Percentiles rank a stretch among this genome's conserved stretches.
phyloP scores from a whole-genome alignment of 1,140 invertebrate species.

The Drosophila kikkawai region DNA sequence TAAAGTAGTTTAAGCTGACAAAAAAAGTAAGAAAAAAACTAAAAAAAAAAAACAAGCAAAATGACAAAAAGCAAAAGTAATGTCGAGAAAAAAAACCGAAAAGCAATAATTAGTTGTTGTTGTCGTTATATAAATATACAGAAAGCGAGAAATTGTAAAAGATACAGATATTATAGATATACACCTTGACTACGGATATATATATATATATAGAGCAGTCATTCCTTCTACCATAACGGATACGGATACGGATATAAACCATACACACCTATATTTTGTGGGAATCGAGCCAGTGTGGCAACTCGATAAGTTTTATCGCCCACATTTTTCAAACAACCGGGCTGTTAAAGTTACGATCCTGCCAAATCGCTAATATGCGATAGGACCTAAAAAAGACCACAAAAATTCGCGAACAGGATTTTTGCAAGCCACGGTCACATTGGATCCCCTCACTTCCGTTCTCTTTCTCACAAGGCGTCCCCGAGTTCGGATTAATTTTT shows the following conservation, averaged over 20 bases:
- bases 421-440: too few relatives aligned
- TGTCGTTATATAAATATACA: conserved; percentile 79
- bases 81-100: conserved; percentile 79
- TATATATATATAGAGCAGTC: conserved; percentile 55
- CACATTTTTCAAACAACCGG: too few relatives aligned
- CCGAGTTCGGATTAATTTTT: too few relatives aligned
- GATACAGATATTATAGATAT: conserved; percentile 65
- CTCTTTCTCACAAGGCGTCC: too few relatives aligned
- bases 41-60: conserved; percentile 38
- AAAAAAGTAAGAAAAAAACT: conserved; percentile 18
- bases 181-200: conserved; percentile 56
- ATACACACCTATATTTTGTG: conserved; percentile 54
- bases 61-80: conserved; percentile 43
- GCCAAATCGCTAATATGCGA: too few relatives aligned
- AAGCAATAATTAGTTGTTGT: conserved; percentile 83
- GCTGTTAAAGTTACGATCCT: too few relatives aligned
- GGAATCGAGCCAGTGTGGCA: too few relatives aligned
- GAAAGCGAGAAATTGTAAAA: conserved; percentile 44
- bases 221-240: conserved; percentile 72
- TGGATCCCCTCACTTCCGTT: too few relatives aligned
- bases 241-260: conserved; percentile 54
- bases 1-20: conserved; percentile 61
- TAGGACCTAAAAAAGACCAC: too few relatives aligned
- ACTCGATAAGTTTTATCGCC: too few relatives aligned
- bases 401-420: too few relatives aligned